Conservation (phyloP, 2,888 invertebrate species). For the Latheticus oryzae region DNA sequence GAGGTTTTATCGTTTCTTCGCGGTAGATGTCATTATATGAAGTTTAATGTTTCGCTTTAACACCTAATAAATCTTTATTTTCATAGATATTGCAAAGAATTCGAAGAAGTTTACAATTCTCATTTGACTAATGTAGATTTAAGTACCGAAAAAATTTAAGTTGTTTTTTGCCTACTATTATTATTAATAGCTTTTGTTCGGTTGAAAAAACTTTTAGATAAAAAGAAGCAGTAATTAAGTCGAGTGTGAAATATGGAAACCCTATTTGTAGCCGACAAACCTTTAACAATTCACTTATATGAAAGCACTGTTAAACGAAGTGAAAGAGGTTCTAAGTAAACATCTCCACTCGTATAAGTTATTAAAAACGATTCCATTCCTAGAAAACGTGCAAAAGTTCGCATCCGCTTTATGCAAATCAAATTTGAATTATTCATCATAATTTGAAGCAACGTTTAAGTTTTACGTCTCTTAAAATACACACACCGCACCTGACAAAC, state of each 20-base stretch:
- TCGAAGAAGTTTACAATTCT: background rate
- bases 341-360: constrained; percentile 34
- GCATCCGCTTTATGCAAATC: constrained; percentile 37
- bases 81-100: constrained; percentile 3
- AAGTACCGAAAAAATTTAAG: background rate
- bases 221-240: constrained; percentile 6
- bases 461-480: constrained; percentile 23
- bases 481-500: constrained; percentile 36
- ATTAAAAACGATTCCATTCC: constrained; percentile 29
- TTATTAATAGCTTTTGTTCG: background rate
- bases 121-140: too few species aligned
- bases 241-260: constrained; percentile 16
- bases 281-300: too few species aligned
- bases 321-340: constrained; percentile 27
- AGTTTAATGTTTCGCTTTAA: constrained; percentile 21
- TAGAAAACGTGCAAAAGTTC: constrained; percentile 30
- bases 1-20: constrained; percentile 30
- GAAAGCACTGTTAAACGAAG: too few species aligned
- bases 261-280: too few species aligned
- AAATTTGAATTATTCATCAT: constrained; percentile 49
- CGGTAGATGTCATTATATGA: constrained; percentile 22
- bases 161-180: background rate
- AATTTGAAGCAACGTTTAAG: constrained; percentile 43
- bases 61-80: constrained; percentile 17
- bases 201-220: background rate